These are phyloP conservation scores for Penaeus indicus DNA, from an alignment of 1,140 invertebrate species.

Conservation along the genomic window DNA sequence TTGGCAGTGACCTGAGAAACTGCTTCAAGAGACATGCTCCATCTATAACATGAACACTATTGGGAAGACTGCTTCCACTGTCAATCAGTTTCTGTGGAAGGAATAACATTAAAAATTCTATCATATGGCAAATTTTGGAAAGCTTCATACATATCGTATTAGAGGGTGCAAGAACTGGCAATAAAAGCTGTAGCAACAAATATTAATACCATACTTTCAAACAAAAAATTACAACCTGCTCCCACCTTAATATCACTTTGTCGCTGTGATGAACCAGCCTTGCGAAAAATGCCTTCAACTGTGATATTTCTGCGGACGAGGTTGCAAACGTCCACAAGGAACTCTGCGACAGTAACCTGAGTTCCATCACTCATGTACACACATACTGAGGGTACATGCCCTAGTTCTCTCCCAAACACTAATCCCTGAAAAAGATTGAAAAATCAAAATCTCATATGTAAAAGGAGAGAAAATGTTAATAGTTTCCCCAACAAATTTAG, in stretches of 20 bases:
- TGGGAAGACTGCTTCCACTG: conserved; percentile 67
- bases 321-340: conserved; percentile 80
- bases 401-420: conserved; percentile 70
- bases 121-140: not conserved
- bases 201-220: no score
- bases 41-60: conserved; percentile 78
- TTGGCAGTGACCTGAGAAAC: conserved; percentile 85
- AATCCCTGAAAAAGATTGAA: conserved; percentile 21
- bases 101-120: conserved; percentile 31
- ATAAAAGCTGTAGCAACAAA: not conserved
- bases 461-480: not conserved
- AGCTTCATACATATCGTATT: no score
- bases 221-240: no score
- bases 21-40: conserved; percentile 86
- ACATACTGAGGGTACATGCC: conserved; percentile 35
- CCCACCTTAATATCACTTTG: conserved; percentile 84
- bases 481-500: not conserved
- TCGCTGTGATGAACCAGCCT: conserved; percentile 83
- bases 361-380: conserved; percentile 66
- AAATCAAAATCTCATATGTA: not conserved
- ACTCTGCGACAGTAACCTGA: conserved; percentile 79
- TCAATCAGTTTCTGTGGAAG: conserved; percentile 69
- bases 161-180: no score
- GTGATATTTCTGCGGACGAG: conserved; percentile 78
- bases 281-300: conserved; percentile 86